Evolutionary conservation across 2,888 invertebrate species (phyloP), one percentile per base, ranked within the genome.

Genomic region (Dilophus febrilis): DNA sequence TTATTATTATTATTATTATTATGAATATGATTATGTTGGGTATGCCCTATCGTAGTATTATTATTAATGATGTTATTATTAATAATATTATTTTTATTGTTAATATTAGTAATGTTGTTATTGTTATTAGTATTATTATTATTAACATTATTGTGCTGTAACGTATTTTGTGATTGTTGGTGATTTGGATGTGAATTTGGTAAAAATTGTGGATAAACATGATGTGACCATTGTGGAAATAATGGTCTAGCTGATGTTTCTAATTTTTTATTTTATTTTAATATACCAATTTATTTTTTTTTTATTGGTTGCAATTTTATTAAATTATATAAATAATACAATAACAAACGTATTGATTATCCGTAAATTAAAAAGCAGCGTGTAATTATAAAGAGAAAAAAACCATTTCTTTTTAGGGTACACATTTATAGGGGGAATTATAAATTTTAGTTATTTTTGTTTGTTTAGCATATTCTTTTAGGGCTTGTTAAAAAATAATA

Each of bases 221-320:
- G 87, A 70, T 87, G 87, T 54, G 87, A 87, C 87, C 88, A 88
- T 71, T 88, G 87, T 52, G 87, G 87, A 67, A 88, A 88, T 63
- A 87, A 73, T 54, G 87, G 87, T 60, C 85, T 74, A 57, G 61
- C 56, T 50, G 62, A 53, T 49, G 61, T 51, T 53, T 62, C 62
- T 61, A 51, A 41, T 31, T 28, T 31, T 34, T 32, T 7, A n/a
- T 31, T 13, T n/a, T n/a, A n/a, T n/a, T n/a, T n/a, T n/a, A n/a
- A n/a, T n/a, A n/a, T n/a, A n/a, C n/a, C n/a, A n/a, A n/a, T n/a
- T n/a, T 31, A n/a, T 17, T 31, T 28, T 37, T 19, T 34, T 37
- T 31, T 42, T 34, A n/a, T n/a, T n/a, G n/a, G n/a, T 27, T 8
- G 11, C 6, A 5, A 37, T 31, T 30, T 31, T 18, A 30, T 28